These are phyloP conservation scores for Ernsta delagoae DNA, from an alignment of 2,888 invertebrate species.

Conservation along the genomic window DNA sequence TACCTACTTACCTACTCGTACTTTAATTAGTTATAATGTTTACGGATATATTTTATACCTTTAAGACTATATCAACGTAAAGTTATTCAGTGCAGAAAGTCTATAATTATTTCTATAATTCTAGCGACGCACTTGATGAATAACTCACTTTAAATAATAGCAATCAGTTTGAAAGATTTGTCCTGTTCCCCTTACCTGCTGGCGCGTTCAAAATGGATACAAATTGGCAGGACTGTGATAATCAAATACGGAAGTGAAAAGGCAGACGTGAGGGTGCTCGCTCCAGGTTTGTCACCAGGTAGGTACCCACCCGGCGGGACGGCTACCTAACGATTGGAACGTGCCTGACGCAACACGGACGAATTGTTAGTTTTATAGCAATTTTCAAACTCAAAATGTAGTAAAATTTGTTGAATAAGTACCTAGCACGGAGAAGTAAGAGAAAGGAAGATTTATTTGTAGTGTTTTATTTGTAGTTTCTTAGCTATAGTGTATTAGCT, in stretches of 20 bases:
- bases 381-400: background rate
- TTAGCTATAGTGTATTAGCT: no score
- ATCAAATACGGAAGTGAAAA: slow-evolving; percentile 21
- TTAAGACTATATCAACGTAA: no score
- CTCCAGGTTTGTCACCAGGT: slow-evolving; percentile 8
- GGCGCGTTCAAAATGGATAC: slow-evolving; percentile 6
- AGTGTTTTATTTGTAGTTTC: no score
- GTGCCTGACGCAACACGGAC: slow-evolving; percentile 17
- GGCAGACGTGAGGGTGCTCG: background rate
- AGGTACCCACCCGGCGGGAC: slow-evolving; percentile 10
- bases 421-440: no score
- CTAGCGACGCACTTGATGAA: no score
- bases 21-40: no score
- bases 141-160: background rate
- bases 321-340: slow-evolving; percentile 21
- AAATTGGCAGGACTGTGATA: slow-evolving; percentile 10
- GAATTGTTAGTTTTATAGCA: slow-evolving; percentile 6
- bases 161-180: background rate
- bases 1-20: no score
- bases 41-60: no score
- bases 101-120: no score
- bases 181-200: background rate
- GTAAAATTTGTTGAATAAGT: background rate
- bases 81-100: no score
- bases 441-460: no score